Base-by-base conservation (phyloP, 2,888 invertebrate species). In the Cataglyphis altisquamis region DNA sequence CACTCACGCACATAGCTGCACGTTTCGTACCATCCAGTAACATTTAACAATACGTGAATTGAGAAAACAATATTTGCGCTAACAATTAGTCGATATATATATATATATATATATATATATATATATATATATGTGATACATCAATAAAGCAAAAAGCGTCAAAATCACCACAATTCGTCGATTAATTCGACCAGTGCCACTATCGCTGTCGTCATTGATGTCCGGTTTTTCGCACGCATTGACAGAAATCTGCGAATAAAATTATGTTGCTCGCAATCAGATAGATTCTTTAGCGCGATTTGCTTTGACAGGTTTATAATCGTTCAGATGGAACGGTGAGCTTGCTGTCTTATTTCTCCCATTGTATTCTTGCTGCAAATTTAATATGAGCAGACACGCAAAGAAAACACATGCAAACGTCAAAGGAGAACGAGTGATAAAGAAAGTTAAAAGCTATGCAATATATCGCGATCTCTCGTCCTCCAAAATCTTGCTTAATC, bases 81-180 rank as follows among this genome's bases (percentile, higher is more conserved):
- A 25, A 25, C 25, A 25, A 25, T 25, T 36, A 78, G 18, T 57
- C 32, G 41, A 41, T 32, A 73, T 15, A n/a, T n/a, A 41, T n/a
- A 41, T 36, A 41, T 68, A 68, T 36, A 29, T 29, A 29, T 29
- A 29, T 29, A 29, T 29, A 29, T 29, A 29, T 29, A 39, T 32
- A 73, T 15, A 41, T 32, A 73, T 15, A n/a, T n/a, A 41, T n/a
- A 41, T 36, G 57, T 57, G 52, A 21, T 78, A 68, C 18, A 66
- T 67, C 60, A 62, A 68, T 68, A 80, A 80, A 67, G 77, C 55
- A 57, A n/a, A 67, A 80, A 78, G 57, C 57, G 15, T 78, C 32
- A 60, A 80, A 60, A 68, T 77, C 36, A 78, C 29, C 36, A 48
- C 18, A 48, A n/a, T 45, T 29, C 21, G 21, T 67, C 8, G 60